Conservation (phyloP, 2,113 vertebrate genomes). For the Isichthys henryi region DNA sequence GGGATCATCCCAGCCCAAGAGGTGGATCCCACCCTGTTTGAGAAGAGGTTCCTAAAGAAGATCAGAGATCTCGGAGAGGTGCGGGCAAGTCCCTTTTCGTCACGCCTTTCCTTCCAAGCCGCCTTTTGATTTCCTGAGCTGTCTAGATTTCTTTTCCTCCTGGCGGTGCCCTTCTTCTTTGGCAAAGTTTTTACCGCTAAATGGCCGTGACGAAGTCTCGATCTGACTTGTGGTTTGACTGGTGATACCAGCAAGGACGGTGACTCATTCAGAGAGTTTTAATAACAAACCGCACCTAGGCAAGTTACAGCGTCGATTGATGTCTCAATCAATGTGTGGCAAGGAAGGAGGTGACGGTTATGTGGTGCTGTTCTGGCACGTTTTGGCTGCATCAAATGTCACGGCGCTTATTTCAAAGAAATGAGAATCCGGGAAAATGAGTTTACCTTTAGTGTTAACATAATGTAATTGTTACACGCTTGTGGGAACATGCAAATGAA, state of each 20-base stretch:
- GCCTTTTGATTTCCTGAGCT: neutral
- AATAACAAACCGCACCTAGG: neutral
- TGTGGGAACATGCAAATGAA: neutral
- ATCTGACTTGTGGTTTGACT: neutral
- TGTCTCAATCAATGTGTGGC: neutral
- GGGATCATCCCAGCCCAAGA: slow-evolving; percentile 52
- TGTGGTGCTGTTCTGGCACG: neutral
- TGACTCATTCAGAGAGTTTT: neutral
- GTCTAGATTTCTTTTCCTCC: neutral
- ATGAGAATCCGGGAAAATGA: neutral
- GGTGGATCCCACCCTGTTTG: slow-evolving; percentile 73
- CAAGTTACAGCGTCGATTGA: neutral
- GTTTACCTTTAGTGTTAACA: neutral
- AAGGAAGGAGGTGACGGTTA: neutral
- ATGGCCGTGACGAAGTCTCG: neutral
- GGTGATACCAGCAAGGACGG: neutral
- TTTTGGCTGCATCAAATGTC: neutral
- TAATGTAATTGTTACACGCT: neutral
- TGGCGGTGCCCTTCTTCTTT: neutral
- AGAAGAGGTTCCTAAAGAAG: slow-evolving; percentile 72
- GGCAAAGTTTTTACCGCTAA: neutral
- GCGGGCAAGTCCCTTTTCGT: slow-evolving; percentile 10
- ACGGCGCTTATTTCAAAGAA: neutral
- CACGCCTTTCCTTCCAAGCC: neutral
- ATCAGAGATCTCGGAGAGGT: slow-evolving; percentile 76